phyloP scores from a whole-genome alignment of 2,888 invertebrate species.

The Hoplodrina blanda region DNA sequence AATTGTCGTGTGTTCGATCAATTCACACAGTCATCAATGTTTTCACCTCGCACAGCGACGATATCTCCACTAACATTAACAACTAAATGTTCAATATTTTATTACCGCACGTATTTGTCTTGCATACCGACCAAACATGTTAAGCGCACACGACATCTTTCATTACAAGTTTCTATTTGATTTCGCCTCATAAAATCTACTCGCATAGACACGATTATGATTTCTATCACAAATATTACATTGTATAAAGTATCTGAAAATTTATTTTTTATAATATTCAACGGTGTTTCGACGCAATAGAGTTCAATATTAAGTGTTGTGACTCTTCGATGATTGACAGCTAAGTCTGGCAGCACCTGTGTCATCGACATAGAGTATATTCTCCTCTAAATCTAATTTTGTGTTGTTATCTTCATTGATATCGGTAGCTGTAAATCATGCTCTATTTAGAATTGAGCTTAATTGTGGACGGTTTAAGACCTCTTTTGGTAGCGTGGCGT shows the following conservation, averaged over 20 bases:
- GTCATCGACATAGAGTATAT: conserved; percentile 70
- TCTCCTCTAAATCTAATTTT: conserved; percentile 68
- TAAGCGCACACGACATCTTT: conserved; percentile 85
- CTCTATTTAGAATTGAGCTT: conserved; percentile 65
- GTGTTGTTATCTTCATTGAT: conserved; percentile 76
- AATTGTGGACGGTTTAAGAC: conserved; percentile 62
- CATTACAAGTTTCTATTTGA: conserved; percentile 91
- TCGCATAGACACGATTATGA: conserved; percentile 86
- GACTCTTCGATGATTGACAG: conserved; percentile 59
- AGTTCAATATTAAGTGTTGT: conserved; percentile 68
- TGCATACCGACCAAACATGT: conserved; percentile 86
- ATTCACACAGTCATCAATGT: conserved; percentile 70
- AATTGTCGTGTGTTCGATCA: conserved; percentile 60
- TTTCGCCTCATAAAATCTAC: conserved; percentile 87
- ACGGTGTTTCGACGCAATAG: conserved; percentile 61
- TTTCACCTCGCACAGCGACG: conserved; percentile 76
- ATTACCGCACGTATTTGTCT: conserved; percentile 85
- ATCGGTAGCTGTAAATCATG: conserved; percentile 63
- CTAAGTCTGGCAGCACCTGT: conserved; percentile 65
- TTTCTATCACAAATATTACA: conserved; percentile 89
- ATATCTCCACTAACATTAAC: conserved; percentile 81
- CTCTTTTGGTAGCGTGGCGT: conserved; percentile 63
- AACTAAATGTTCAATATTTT: conserved; percentile 87
- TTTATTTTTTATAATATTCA: conserved; percentile 60
- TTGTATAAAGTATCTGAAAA: conserved; percentile 76